These are phyloP conservation scores for Thamnophis elegans DNA, from an alignment of 2,797 vertebrate species.

Conservation along the genomic window DNA sequence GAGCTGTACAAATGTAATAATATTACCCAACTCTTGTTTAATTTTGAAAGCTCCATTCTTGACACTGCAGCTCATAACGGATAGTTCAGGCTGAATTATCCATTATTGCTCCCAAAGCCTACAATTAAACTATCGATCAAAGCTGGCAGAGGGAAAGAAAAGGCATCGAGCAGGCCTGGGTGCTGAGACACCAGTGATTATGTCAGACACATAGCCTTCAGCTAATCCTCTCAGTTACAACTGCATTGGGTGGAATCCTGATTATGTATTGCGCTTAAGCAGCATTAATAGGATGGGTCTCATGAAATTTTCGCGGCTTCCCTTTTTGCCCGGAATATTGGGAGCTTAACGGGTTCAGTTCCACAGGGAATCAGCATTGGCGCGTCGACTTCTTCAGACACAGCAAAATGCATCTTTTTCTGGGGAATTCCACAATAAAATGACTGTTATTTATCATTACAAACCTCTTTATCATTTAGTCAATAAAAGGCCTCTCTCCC, in stretches of 20 bases:
- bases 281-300: conserved; percentile 85
- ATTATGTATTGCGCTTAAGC: conserved; percentile 78
- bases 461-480: conserved; percentile 99
- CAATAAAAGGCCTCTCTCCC: conserved; percentile 98
- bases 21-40: conserved; percentile 77
- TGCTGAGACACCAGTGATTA: conserved; percentile 50
- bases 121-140: conserved; percentile 84
- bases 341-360: conserved; percentile 86
- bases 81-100: conserved; percentile 79
- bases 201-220: conserved; percentile 63
- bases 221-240: conserved; percentile 75
- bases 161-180: conserved; percentile 64
- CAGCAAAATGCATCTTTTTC: conserved; percentile 97
- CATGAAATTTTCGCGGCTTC: conserved; percentile 86
- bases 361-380: conserved; percentile 78
- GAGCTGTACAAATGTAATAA: conserved; percentile 78
- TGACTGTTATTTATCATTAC: conserved; percentile 99
- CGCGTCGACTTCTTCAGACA: conserved; percentile 91
- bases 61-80: conserved; percentile 71
- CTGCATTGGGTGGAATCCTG: conserved; percentile 72
- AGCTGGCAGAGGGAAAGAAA: conserved; percentile 69
- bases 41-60: conserved; percentile 74
- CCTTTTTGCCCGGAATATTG: conserved; percentile 82
- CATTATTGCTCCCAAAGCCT: conserved; percentile 80
- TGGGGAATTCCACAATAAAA: conserved; percentile 99